Conservation (phyloP, 2,113 vertebrate genomes). For the Vimba vimba region DNA sequence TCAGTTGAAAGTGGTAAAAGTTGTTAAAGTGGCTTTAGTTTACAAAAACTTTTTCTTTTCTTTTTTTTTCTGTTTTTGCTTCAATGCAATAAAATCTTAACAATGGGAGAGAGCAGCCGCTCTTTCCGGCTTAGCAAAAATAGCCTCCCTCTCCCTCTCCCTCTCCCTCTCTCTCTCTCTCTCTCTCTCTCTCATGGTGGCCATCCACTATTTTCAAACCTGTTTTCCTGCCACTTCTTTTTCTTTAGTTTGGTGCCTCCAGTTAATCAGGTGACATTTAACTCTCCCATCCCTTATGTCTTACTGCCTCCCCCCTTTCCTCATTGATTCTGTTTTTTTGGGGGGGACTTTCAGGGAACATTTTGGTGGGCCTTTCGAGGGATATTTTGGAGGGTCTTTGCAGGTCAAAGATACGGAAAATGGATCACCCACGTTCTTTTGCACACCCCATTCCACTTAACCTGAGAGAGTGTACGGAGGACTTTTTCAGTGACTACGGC, state of each 20-base stretch:
- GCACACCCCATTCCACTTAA: conserved; percentile 75
- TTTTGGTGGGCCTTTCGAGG: conserved; percentile 39
- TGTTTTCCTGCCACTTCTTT: conserved; percentile 25
- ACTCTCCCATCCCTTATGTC: neutral
- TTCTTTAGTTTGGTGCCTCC: neutral
- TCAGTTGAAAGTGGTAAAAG: neutral
- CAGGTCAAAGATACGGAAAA: conserved; percentile 42
- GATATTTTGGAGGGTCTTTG: conserved; percentile 37
- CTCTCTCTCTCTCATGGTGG: neutral
- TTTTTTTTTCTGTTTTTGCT: neutral
- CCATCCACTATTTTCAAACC: conserved; percentile 1
- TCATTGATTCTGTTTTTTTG: neutral
- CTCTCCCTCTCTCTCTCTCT: neutral
- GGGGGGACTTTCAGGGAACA: conserved; percentile 11
- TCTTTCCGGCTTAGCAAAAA: conserved; percentile 17
- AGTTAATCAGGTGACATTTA: neutral
- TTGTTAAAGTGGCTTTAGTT: neutral
- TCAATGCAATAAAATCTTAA: neutral
- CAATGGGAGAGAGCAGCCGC: neutral
- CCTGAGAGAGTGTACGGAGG: conserved; percentile 72
- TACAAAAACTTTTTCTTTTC: too few species aligned
- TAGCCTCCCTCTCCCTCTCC: neutral
- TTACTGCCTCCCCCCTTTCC: neutral
- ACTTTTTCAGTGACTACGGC: conserved; percentile 57
- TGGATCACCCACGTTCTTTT: conserved; percentile 54